Conservation (phyloP, 2,888 invertebrate genomes). For the Lydus trimaculatus region DNA sequence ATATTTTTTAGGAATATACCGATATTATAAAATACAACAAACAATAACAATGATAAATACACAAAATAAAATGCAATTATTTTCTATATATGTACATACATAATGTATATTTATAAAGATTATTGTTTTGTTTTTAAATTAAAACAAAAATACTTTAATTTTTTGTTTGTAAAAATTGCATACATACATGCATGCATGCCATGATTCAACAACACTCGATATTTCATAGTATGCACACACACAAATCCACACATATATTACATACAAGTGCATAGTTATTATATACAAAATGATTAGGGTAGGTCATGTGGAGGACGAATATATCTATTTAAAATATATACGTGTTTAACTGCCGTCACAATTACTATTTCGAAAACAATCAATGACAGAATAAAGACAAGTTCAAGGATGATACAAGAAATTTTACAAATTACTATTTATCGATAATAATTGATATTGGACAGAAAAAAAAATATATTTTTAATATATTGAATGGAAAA, state of each 20-base stretch:
- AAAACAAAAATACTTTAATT: no score
- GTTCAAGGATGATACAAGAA: conserved; percentile 30
- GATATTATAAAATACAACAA: no score
- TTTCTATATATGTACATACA: no score
- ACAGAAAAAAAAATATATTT: no score
- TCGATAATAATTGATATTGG: not conserved
- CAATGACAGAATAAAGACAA: conserved; percentile 32
- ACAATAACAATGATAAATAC: no score
- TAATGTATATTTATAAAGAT: not conserved
- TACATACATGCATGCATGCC: conserved; percentile 9
- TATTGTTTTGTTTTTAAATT: not conserved
- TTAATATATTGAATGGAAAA: not conserved
- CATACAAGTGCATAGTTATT: conserved; percentile 7
- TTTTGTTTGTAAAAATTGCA: not conserved
- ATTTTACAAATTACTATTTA: conserved; percentile 4
- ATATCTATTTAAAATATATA: conserved; percentile 32
- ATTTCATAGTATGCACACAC: no score
- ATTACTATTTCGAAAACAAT: conserved; percentile 23
- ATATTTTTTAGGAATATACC: not conserved
- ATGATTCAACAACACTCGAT: not conserved
- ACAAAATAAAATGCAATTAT: not conserved
- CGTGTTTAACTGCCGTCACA: conserved; percentile 19
- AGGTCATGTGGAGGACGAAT: conserved; percentile 44
- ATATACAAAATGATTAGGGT: conserved; percentile 32
- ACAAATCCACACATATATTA: no score